Evolutionary conservation across 2,888 invertebrate genomes (phyloP), one percentile per base, ranked within the genome.

Genomic region (Diabrotica balteata): DNA sequence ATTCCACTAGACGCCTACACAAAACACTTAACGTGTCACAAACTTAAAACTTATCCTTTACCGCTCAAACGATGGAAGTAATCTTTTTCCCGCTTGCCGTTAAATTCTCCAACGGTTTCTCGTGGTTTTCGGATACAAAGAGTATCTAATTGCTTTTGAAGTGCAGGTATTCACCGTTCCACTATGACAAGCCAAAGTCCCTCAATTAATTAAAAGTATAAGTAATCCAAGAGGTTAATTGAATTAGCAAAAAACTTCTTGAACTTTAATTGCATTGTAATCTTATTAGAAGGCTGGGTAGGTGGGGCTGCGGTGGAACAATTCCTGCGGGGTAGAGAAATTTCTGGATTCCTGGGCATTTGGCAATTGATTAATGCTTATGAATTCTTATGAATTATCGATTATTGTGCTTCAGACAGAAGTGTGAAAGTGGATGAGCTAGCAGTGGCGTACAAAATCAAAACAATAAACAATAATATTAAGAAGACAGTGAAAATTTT

Each of bases 201-300:
- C 55, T 47, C 60, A 68, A 68, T 61, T 65, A 68, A 68, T 68
- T 68, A 62, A 65, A 68, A 65, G 58, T 68, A 65, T 62, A 65
- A 65, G 64, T 53, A 55, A 68, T 68, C 68, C 50, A 22, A 55
- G 55, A 59, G 63, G 68, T 61, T 65, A 65, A 68, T 68, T 68
- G 52, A 64, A 65, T 65, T 65, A 68, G 65, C 44, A 65, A 68
- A 68, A 68, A 68, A 65, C 60, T 64, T 59, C 60, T 68, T 65
- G 52, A 68, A 68, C 58, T 68, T 68, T 68, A 68, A 68, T 68
- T 61, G 68, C 68, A 45, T 46, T 53, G 65, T 68, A 68, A 68
- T 68, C 68, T 65, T 62, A 68, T 68, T 65, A 65, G 53, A 22
- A 46, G 53, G 22, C 8, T 7, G 53, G n/a, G 53, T 10, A 7